Evolutionary conservation across 2,113 vertebrate genomes (phyloP).

Genomic region (Nothobranchius furzeri): DNA sequence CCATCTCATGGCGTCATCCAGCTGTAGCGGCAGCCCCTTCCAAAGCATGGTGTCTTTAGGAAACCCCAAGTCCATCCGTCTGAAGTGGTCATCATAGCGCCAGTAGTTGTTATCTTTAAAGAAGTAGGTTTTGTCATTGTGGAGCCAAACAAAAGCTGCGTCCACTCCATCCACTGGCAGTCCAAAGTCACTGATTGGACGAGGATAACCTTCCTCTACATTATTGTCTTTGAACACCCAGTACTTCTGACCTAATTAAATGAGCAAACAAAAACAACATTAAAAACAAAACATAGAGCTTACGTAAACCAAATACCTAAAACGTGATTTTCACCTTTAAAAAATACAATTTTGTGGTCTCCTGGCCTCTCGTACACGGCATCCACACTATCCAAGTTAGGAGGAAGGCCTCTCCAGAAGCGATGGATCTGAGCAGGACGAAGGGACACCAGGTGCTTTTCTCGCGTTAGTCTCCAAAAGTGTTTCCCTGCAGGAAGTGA

Average conservation of each 20-base stretch:
- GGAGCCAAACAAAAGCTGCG: conserved; percentile 90
- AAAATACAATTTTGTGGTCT: conserved; percentile 97
- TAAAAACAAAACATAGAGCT: neutral
- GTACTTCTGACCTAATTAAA: conserved; percentile 86
- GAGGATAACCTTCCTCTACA: conserved; percentile 93
- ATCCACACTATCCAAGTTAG: conserved; percentile 89
- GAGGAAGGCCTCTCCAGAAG: conserved; percentile 93
- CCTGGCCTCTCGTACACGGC: conserved; percentile 90
- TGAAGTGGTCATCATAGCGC: conserved; percentile 88
- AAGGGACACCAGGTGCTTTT: conserved; percentile 93
- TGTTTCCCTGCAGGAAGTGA: conserved; percentile 83
- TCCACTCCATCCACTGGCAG: conserved; percentile 88
- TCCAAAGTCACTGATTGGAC: conserved; percentile 71
- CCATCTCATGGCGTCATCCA: conserved; percentile 95
- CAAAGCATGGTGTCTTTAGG: conserved; percentile 87
- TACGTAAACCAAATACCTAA: neutral
- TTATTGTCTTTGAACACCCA: conserved; percentile 97
- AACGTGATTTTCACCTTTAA: conserved; percentile 84
- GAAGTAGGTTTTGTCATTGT: conserved; percentile 89
- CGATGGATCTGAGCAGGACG: conserved; percentile 93
- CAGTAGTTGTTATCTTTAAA: conserved; percentile 93
- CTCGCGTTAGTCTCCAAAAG: conserved; percentile 94
- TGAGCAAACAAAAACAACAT: conserved; percentile 30
- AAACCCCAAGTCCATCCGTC: conserved; percentile 90
- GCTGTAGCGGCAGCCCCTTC: conserved; percentile 87